Conservation (phyloP, 1,140 invertebrate species). For the Lasaia peninsularis region DNA sequence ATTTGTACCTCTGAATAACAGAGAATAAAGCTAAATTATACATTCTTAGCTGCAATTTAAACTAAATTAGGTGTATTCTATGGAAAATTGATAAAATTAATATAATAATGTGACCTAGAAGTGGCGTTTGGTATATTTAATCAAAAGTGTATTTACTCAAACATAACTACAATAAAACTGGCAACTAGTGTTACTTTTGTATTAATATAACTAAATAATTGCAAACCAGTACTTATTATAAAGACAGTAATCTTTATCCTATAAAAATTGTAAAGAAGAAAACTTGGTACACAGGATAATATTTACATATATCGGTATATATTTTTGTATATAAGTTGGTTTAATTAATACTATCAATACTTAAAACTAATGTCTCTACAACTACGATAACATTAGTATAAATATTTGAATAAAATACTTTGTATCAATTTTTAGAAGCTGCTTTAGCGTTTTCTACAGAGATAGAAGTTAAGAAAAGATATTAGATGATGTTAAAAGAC, state of each 20-base stretch:
- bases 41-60: too few relatives aligned
- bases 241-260: slow-evolving; percentile 39
- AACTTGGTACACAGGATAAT: slow-evolving; percentile 70
- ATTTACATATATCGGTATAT: slow-evolving; percentile 69
- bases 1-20: too few relatives aligned
- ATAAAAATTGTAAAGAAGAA: slow-evolving; percentile 74
- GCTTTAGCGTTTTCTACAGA: slow-evolving; percentile 46
- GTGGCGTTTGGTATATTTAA: too few relatives aligned
- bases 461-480: slow-evolving; percentile 28
- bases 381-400: slow-evolving; percentile 72
- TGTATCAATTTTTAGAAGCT: slow-evolving; percentile 58
- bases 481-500: slow-evolving; percentile 4
- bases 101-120: too few relatives aligned
- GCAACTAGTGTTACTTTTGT: not conserved
- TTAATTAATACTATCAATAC: slow-evolving; percentile 49
- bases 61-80: too few relatives aligned
- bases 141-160: too few relatives aligned
- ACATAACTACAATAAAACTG: too few relatives aligned
- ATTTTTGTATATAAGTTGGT: slow-evolving; percentile 70
- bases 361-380: slow-evolving; percentile 55
- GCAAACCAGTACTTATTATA: slow-evolving; percentile 29
- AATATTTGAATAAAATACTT: slow-evolving; percentile 75
- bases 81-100: too few relatives aligned
- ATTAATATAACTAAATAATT: slow-evolving; percentile 10
- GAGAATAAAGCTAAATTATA: too few relatives aligned